Evolutionary conservation across 1,140 invertebrate genomes (phyloP).

Genomic region (Drosophila albomicans): DNA sequence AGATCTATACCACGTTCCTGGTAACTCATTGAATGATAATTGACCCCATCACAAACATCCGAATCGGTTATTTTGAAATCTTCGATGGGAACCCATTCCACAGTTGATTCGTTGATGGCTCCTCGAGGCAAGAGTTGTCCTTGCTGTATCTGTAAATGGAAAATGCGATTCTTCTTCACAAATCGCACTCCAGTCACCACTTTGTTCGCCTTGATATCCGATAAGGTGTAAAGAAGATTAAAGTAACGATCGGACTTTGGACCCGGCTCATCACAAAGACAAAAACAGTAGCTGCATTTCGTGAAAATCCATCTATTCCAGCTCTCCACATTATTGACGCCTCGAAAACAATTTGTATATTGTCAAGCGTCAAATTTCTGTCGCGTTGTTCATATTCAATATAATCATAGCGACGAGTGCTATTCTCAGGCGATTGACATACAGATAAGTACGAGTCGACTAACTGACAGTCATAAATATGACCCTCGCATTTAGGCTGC

Average conservation of each 20-base stretch:
- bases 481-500: not conserved
- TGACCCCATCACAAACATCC: too few relatives aligned
- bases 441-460: not conserved
- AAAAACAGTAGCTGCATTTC: slow-evolving; percentile 1
- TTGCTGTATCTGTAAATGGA: too few relatives aligned
- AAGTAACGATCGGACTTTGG: slow-evolving; percentile 2
- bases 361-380: not conserved
- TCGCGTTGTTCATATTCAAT: not conserved
- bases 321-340: not conserved
- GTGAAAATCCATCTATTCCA: not conserved
- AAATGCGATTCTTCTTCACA: not conserved
- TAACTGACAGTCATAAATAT: not conserved
- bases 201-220: not conserved
- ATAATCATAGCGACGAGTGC: not conserved
- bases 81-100: too few relatives aligned
- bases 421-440: not conserved
- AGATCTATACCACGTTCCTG: too few relatives aligned
- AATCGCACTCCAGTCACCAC: not conserved
- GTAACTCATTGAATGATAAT: not conserved
- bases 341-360: not conserved
- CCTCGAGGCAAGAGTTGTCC: too few relatives aligned
- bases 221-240: not conserved
- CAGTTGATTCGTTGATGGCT: too few relatives aligned
- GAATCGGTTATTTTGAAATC: too few relatives aligned
- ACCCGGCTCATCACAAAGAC: not conserved